Percentiles rank a stretch among this genome's conserved stretches.
phyloP scores from a whole-genome alignment of 2,797 vertebrate species.

The Melanotaenia parkinsoni region DNA sequence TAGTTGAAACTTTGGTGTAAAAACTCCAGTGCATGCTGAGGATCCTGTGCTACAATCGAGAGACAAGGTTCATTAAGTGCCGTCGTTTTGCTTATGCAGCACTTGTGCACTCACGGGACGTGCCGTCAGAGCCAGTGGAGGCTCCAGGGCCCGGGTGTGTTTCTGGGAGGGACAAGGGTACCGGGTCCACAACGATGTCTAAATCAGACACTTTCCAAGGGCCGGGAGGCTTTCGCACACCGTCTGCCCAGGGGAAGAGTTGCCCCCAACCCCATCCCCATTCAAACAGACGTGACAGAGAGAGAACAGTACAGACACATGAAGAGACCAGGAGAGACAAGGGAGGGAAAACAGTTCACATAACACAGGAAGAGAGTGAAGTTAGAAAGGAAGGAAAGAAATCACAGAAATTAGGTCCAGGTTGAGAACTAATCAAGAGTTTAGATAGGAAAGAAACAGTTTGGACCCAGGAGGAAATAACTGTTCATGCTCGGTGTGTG shows the following conservation, averaged over 20 bases:
- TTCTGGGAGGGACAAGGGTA: constrained; percentile 83
- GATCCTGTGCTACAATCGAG: constrained; percentile 62
- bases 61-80: constrained; percentile 80
- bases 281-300: constrained; percentile 68
- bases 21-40: constrained; percentile 45
- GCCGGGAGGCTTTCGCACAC: constrained; percentile 90
- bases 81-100: constrained; percentile 70
- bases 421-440: constrained; percentile 55
- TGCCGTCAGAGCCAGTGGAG: constrained; percentile 87
- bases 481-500: constrained; percentile 62
- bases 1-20: background rate
- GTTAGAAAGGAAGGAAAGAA: constrained; percentile 70
- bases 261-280: constrained; percentile 53
- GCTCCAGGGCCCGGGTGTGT: constrained; percentile 80
- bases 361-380: constrained; percentile 62
- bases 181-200: constrained; percentile 94
- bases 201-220: constrained; percentile 96
- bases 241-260: constrained; percentile 81
- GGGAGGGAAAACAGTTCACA: constrained; percentile 54
- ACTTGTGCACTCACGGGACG: constrained; percentile 89
- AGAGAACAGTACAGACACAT: constrained; percentile 66
- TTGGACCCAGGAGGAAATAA: constrained; percentile 12
- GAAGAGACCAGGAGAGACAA: constrained; percentile 53
- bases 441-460: constrained; percentile 55
- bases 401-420: constrained; percentile 59